A percentile compares a stretch with the other conserved stretches of the same genome.
These are phyloP conservation scores for Stenchaetothrips biformis DNA, from an alignment of 2,888 invertebrate genomes.

Conservation along the genomic window DNA sequence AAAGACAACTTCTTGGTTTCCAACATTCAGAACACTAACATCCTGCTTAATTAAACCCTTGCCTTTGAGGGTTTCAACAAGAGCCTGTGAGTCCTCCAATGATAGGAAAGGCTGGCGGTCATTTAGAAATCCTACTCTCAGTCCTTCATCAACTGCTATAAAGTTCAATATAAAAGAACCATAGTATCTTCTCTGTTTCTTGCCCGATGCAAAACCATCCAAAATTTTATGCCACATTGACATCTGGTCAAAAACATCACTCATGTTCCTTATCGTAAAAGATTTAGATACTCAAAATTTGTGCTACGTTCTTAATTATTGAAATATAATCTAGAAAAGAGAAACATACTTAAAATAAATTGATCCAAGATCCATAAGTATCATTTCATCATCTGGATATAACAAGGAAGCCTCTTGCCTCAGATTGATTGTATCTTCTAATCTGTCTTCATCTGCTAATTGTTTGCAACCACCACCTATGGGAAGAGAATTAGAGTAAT, in stretches of 20 bases:
- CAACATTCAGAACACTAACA: slow-evolving; percentile 36
- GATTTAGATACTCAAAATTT: background rate
- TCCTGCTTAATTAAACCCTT: slow-evolving; percentile 34
- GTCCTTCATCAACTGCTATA: background rate
- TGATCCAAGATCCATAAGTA: slow-evolving; percentile 50
- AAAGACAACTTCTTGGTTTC: slow-evolving; percentile 28
- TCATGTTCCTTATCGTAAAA: background rate
- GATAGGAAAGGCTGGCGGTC: slow-evolving; percentile 32
- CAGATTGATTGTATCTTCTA: slow-evolving; percentile 45
- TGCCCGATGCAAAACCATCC: background rate
- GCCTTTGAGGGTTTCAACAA: slow-evolving; percentile 37
- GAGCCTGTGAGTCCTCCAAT: slow-evolving; percentile 31
- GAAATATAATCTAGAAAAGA: background rate
- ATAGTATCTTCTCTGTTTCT: background rate
- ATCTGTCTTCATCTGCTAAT: slow-evolving; percentile 42
- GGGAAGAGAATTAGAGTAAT: slow-evolving; percentile 23
- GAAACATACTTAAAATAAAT: slow-evolving; percentile 17
- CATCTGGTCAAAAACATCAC: background rate
- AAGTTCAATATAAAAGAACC: background rate
- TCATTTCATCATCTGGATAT: slow-evolving; percentile 49
- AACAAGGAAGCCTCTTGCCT: slow-evolving; percentile 48
- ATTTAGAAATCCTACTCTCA: background rate
- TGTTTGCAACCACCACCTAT: slow-evolving; percentile 40
- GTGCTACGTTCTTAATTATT: background rate
- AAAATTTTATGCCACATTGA: background rate